These are phyloP conservation scores for Melikaiella ostensackeni DNA, from an alignment of 2,888 invertebrate species.

Conservation along the genomic window DNA sequence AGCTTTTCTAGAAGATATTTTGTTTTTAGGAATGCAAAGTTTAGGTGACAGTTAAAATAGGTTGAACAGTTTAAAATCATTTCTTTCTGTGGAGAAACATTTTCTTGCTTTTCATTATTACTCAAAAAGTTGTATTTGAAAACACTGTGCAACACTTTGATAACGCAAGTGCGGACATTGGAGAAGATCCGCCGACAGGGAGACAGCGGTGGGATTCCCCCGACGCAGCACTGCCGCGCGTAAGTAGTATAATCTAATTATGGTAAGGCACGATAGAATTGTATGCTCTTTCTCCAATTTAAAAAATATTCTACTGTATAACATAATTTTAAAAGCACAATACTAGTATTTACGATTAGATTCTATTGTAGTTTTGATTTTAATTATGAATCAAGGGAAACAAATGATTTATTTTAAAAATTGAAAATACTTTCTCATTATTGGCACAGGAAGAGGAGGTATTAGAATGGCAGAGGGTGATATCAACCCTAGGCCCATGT, in stretches of 20 bases:
- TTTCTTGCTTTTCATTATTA: too few species aligned
- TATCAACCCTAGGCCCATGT: constrained; percentile 36
- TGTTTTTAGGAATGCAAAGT: not conserved
- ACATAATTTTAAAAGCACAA: too few species aligned
- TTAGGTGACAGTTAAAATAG: not conserved
- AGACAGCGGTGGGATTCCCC: not conserved
- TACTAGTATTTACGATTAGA: too few species aligned
- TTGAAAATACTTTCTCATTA: not conserved
- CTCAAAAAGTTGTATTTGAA: too few species aligned
- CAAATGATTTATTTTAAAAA: not conserved
- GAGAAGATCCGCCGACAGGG: not conserved
- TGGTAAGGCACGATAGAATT: not conserved
- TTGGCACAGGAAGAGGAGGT: constrained; percentile 41
- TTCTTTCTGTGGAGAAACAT: too few species aligned
- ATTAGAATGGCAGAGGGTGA: constrained; percentile 43
- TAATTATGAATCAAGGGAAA: not conserved
- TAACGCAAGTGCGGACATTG: not conserved
- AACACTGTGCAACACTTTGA: too few species aligned
- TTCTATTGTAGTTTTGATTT: too few species aligned
- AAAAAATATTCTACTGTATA: too few species aligned
- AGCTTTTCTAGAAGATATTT: not conserved
- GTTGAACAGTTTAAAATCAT: too few species aligned
- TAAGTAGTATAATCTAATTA: not conserved
- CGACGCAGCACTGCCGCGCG: not conserved
- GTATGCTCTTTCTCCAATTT: too few species aligned